Percentiles rank a stretch among this genome's conserved stretches.
phyloP scores from a whole-genome alignment of 2,113 vertebrate genomes.

The Mystacornis crossleyi region DNA sequence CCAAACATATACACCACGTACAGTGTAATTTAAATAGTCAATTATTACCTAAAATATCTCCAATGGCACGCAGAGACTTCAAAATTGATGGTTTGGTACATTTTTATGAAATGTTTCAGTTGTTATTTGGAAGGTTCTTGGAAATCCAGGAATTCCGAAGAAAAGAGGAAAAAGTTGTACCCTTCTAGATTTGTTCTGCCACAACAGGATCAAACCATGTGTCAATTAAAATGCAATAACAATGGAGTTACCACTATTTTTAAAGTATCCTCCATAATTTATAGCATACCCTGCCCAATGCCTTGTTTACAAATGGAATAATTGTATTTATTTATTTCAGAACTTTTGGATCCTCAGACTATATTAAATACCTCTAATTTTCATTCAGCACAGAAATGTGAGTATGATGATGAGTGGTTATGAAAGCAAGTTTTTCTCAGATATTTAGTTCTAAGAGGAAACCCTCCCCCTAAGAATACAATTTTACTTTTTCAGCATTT shows the following conservation, averaged over 20 bases:
- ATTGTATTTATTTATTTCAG: neutral
- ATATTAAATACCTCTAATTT: neutral
- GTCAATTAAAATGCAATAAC: neutral
- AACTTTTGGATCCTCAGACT: neutral
- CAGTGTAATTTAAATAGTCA: neutral
- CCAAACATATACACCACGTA: neutral
- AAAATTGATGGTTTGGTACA: neutral
- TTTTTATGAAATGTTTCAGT: neutral
- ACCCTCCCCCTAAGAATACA: rapidly evolving
- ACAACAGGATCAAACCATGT: rapidly evolving
- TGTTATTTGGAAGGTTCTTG: neutral
- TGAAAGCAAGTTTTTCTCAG: neutral
- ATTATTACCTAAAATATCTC: neutral
- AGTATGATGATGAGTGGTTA: rapidly evolving
- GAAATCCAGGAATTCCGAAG: neutral
- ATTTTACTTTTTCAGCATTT: neutral
- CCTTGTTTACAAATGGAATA: neutral
- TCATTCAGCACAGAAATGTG: neutral
- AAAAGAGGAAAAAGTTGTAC: neutral
- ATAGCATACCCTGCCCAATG: rapidly evolving
- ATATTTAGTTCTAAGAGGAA: neutral
- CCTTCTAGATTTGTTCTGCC: neutral
- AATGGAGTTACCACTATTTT: rapidly evolving
- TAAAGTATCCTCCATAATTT: neutral
- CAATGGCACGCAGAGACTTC: neutral